Percentiles rank a stretch among this genome's conserved stretches.
Conservation (phyloP, 2,888 invertebrate genomes). For the Cremastinae sp. region DNA sequence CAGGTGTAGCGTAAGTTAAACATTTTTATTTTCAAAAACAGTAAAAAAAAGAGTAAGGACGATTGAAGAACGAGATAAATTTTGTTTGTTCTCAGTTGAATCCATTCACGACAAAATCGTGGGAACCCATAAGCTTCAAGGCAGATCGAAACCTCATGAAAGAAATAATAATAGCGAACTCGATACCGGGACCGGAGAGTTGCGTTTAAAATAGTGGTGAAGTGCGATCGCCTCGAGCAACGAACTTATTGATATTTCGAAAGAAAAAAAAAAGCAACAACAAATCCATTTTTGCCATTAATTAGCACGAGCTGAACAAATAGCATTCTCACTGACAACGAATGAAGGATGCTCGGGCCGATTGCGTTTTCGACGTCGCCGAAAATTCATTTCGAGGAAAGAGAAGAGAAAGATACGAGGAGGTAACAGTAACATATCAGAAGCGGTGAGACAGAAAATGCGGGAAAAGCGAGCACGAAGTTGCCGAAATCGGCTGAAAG, state of each 20-base stretch:
- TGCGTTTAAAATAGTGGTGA: constrained; percentile 92
- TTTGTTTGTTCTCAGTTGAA: constrained; percentile 72
- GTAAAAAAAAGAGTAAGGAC: not conserved
- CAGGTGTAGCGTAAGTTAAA: constrained; percentile 77
- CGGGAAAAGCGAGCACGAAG: not conserved
- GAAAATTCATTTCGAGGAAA: too few relatives aligned
- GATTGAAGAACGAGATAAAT: not conserved
- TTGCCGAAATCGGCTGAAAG: constrained; percentile 49
- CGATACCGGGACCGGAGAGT: constrained; percentile 93
- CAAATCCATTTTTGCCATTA: too few relatives aligned
- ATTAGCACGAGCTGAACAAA: too few relatives aligned
- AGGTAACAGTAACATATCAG: constrained; percentile 70
- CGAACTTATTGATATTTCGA: too few relatives aligned
- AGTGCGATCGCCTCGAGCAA: too few relatives aligned
- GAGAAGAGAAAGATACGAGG: not conserved
- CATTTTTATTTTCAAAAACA: not conserved
- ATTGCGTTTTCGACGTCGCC: too few relatives aligned
- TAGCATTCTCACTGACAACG: too few relatives aligned
- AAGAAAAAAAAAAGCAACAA: too few relatives aligned
- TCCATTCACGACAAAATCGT: constrained; percentile 79
- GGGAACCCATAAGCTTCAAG: constrained; percentile 80
- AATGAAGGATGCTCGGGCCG: too few relatives aligned
- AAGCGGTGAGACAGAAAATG: constrained; percentile 64
- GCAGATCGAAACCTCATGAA: constrained; percentile 79
- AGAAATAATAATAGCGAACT: constrained; percentile 88